Conservation (phyloP, 1,140 invertebrate genomes). For the Paralvinella palmiformis region DNA sequence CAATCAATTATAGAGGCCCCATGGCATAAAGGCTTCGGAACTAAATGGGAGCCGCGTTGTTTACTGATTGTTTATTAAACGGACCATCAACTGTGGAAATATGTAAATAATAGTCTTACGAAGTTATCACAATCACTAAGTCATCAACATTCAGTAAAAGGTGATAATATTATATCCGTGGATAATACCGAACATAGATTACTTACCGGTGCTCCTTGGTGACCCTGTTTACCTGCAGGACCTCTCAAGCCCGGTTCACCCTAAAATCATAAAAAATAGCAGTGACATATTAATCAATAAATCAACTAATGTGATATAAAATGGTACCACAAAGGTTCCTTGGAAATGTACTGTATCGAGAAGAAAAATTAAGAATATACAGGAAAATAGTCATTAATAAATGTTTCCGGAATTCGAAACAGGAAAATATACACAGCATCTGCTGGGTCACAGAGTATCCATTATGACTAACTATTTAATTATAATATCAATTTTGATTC, state of each 20-base stretch:
- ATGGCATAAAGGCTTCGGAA: too few relatives aligned
- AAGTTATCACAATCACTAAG: not conserved
- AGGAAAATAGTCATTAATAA: not conserved
- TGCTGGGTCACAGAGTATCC: too few relatives aligned
- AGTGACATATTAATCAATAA: not conserved
- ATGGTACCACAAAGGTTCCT: too few relatives aligned
- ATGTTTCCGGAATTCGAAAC: not conserved
- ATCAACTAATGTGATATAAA: too few relatives aligned
- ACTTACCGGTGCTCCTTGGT: slow-evolving; percentile 51
- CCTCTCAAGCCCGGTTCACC: slow-evolving; percentile 19
- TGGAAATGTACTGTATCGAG: too few relatives aligned
- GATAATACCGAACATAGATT: not conserved
- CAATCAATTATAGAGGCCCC: too few relatives aligned
- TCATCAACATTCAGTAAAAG: not conserved
- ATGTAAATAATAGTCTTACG: not conserved
- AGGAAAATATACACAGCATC: not conserved
- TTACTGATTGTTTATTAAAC: not conserved
- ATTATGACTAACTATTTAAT: too few relatives aligned
- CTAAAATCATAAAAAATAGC: slow-evolving; percentile 7
- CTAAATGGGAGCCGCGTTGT: not conserved
- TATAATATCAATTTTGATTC: too few relatives aligned
- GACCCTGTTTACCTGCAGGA: slow-evolving; percentile 11
- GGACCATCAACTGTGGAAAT: not conserved
- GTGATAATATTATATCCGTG: too few relatives aligned
- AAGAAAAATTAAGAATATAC: not conserved